Conservation (phyloP, 2,888 invertebrate species). For the Oxytorus armatus region DNA sequence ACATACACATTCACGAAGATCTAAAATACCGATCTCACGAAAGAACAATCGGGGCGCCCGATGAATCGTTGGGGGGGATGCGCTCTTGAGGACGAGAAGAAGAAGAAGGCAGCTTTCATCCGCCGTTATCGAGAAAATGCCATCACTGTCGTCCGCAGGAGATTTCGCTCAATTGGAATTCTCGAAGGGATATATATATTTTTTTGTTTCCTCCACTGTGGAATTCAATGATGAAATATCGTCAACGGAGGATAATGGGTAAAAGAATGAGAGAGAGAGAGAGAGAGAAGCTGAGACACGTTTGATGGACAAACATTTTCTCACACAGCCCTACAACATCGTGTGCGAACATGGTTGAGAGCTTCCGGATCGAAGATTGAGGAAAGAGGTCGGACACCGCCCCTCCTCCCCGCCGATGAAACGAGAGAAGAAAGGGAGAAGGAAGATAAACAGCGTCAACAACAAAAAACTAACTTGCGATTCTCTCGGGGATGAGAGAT, state of each 20-base stretch:
- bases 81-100: background rate
- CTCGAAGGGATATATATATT: background rate
- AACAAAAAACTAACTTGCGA: too few relatives aligned
- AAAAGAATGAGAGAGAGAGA: constrained; percentile 24
- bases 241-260: constrained; percentile 1
- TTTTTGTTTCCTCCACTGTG: background rate
- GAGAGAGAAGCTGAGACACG: constrained; percentile 14
- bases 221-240: constrained; percentile 1
- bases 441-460: too few relatives aligned
- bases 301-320: constrained; percentile 10
- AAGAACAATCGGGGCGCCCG: background rate
- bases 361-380: constrained; percentile 43
- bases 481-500: too few relatives aligned
- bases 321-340: too few relatives aligned
- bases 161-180: background rate
- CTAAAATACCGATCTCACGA: constrained; percentile 55
- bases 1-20: constrained; percentile 12
- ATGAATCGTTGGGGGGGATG: background rate
- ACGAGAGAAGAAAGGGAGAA: too few relatives aligned
- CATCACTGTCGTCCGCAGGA: background rate
- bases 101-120: background rate
- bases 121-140: background rate
- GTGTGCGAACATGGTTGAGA: too few relatives aligned
- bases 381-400: too few relatives aligned
- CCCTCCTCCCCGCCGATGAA: too few relatives aligned